Evolutionary conservation across 2,797 vertebrate species (phyloP), one percentile per base, ranked within the genome.

Genomic region (Somateria mollissima): DNA sequence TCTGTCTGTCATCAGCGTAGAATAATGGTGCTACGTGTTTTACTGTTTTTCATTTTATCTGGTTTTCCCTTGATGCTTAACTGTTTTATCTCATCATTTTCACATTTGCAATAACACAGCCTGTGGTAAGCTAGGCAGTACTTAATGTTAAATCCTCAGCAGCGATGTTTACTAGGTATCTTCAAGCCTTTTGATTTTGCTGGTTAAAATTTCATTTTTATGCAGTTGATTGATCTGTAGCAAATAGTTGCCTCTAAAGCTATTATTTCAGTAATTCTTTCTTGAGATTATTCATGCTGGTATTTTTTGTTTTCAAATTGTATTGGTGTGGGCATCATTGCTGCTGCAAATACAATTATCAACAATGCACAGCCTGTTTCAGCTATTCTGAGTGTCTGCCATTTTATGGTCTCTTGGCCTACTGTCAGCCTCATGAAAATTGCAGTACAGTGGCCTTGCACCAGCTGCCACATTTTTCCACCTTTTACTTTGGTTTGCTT

Each of bases 401-500:
- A 74, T 94, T 96, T 96, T 96, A 43, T 91, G 85, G 10, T 85
- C 91, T 95, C 85, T 94, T 96, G 87, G 92, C 78, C 89, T 87
- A 43, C 36, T 80, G 81, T 93, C 91, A 96, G 45, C 56, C 78
- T 95, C 87, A 77, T 89, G 89, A 95, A 97, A 97, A 89, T 92
- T 95, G 83, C 70, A 84, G 30, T 89, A 79, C 93, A 95, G 89
- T 92, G 90, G 84, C 84, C 72, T 84, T 95, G 92, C 77, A 86
- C 87, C 94, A 87, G 85, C 94, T 97, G 96, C 92, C 96, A 78
- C 64, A 51, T 96, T 94, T 87, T 95, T 95, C 94, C 65, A 84
- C 84, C 58, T 58, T 92, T 96, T 94, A 87, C 64, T 90, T 84
- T 92, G 54, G 47, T 91, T 89, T 25, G 22, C 72, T 92, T 84